Conservation (phyloP, 2,888 invertebrate genomes). For the Pinctada fucata region DNA sequence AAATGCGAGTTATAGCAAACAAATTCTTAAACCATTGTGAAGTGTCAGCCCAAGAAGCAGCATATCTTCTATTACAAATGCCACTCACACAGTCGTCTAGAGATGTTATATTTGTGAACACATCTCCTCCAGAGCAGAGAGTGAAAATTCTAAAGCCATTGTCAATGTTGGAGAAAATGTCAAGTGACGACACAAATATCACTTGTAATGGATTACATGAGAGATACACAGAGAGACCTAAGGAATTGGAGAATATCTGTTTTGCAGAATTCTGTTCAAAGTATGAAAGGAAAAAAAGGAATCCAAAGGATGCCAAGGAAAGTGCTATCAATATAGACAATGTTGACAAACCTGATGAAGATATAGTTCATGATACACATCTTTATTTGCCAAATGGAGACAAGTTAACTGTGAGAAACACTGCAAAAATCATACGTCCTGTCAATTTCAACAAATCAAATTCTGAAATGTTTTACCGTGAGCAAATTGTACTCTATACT, state of each 20-base stretch:
- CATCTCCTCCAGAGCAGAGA: slow-evolving; percentile 56
- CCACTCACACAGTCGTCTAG: slow-evolving; percentile 51
- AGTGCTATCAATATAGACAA: slow-evolving; percentile 6
- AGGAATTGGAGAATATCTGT: slow-evolving; percentile 29
- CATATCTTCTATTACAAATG: slow-evolving; percentile 52
- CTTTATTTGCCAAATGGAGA: slow-evolving; percentile 10
- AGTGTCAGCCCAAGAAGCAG: slow-evolving; percentile 64
- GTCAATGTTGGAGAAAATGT: slow-evolving; percentile 46
- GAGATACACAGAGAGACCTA: slow-evolving; percentile 45
- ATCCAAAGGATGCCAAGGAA: not conserved
- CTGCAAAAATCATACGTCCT: slow-evolving; percentile 4
- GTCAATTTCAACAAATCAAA: slow-evolving; percentile 4
- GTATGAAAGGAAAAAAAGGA: slow-evolving; percentile 12
- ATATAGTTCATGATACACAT: not conserved
- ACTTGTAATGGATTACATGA: slow-evolving; percentile 39
- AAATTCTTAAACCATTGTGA: slow-evolving; percentile 58
- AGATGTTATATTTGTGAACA: slow-evolving; percentile 51
- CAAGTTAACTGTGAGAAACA: not conserved
- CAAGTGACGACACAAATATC: slow-evolving; percentile 45
- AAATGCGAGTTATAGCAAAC: slow-evolving; percentile 49
- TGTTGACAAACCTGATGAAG: slow-evolving; percentile 14
- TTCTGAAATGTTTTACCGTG: slow-evolving; percentile 16
- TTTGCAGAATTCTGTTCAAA: slow-evolving; percentile 48
- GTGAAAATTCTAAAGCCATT: slow-evolving; percentile 58
- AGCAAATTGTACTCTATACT: slow-evolving; percentile 15